Conservation (phyloP, 2,888 invertebrate species). For the Microctonus brassicae region DNA sequence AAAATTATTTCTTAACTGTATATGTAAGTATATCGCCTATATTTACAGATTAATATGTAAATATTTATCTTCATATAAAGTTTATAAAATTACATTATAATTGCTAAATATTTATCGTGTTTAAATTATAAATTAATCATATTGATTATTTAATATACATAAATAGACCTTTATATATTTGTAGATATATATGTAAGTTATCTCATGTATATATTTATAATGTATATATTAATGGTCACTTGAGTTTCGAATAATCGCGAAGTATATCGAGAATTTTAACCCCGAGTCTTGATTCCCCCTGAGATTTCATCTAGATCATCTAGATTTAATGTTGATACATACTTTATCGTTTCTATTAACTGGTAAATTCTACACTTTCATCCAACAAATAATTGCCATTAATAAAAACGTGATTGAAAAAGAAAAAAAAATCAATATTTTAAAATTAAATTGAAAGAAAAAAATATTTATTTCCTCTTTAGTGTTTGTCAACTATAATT, state of each 20-base stretch:
- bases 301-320: background rate
- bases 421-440: background rate
- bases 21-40: background rate
- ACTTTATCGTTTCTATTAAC: background rate
- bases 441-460: background rate
- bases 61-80: slow-evolving; percentile 19
- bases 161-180: background rate
- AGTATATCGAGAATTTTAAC: background rate
- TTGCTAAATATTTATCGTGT: background rate
- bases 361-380: background rate
- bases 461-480: background rate
- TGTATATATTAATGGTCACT: background rate
- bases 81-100: background rate
- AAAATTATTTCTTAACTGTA: too few relatives aligned
- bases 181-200: background rate
- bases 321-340: background rate
- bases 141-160: background rate
- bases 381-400: background rate
- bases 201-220: background rate
- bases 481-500: background rate
- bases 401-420: background rate
- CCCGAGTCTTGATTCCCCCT: background rate
- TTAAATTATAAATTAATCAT: background rate
- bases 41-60: background rate
- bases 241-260: background rate